These are phyloP conservation scores for Volucella bombylans DNA, from an alignment of 2,888 invertebrate species.

Conservation along the genomic window DNA sequence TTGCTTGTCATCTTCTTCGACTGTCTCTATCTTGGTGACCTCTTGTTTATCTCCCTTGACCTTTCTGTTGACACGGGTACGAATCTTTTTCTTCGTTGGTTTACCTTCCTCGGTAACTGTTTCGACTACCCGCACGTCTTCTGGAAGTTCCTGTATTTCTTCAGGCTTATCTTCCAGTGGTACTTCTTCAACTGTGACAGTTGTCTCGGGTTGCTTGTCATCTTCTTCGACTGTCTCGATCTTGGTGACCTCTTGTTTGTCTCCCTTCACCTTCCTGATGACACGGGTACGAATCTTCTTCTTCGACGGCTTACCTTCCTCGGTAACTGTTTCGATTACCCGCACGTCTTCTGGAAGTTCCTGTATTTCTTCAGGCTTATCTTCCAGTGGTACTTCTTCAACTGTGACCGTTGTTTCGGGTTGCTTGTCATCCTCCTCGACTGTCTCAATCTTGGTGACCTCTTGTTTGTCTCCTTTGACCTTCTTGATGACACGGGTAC, in stretches of 20 bases:
- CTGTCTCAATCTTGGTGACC: conserved; percentile 51
- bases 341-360: conserved; percentile 49
- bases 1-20: conserved; percentile 16
- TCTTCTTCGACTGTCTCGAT: conserved; percentile 36
- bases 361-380: conserved; percentile 27
- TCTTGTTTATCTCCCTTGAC: conserved; percentile 36
- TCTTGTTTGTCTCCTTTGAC: conserved; percentile 55
- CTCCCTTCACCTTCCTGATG: conserved; percentile 36
- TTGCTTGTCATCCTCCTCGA: conserved; percentile 50
- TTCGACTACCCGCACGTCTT: not conserved
- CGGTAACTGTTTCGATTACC: conserved; percentile 32
- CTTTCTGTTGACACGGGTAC: conserved; percentile 12
- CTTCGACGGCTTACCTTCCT: conserved; percentile 52
- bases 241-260: conserved; percentile 38
- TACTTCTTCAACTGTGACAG: conserved; percentile 23
- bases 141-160: conserved; percentile 7
- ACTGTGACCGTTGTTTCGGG: conserved; percentile 50
- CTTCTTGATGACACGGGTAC: conserved; percentile 48
- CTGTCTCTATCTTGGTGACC: conserved; percentile 28
- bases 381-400: conserved; percentile 48
- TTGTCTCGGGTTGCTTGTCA: conserved; percentile 34
- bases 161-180: conserved; percentile 1
- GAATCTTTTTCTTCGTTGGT: conserved; percentile 17
- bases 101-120: conserved; percentile 8
- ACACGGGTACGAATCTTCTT: conserved; percentile 38